Percentiles rank a stretch among this genome's conserved stretches.
phyloP scores from a whole-genome alignment of 2,888 invertebrate species.

The Arrhopalites spinosus region DNA sequence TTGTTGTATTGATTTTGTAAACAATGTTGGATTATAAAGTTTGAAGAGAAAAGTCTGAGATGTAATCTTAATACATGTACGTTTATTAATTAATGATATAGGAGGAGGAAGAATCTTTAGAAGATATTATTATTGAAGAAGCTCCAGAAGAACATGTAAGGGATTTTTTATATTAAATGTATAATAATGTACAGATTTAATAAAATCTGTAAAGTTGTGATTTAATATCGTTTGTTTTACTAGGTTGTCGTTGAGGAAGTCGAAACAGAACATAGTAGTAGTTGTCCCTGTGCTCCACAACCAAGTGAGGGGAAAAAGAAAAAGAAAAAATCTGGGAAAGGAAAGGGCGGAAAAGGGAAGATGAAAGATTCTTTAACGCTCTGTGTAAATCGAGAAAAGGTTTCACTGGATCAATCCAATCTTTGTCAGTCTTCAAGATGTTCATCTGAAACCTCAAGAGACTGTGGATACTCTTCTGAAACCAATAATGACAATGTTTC shows the following conservation, averaged over 20 bases:
- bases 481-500: slow-evolving; percentile 79
- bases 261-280: slow-evolving; percentile 6
- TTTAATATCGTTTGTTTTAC: no score
- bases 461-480: slow-evolving; percentile 88
- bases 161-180: no score
- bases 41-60: no score
- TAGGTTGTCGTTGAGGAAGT: slow-evolving; percentile 16
- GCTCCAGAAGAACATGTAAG: slow-evolving; percentile 7
- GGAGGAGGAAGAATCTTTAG: slow-evolving; percentile 23
- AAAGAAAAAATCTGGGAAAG: slow-evolving; percentile 44
- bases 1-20: background rate
- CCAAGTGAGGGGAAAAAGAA: slow-evolving; percentile 30
- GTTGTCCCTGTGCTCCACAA: slow-evolving; percentile 25
- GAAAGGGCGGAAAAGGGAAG: slow-evolving; percentile 40
- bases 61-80: no score
- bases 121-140: slow-evolving; percentile 12
- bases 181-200: no score
- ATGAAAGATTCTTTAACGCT: slow-evolving; percentile 27
- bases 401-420: slow-evolving; percentile 60
- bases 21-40: background rate
- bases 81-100: background rate
- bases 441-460: slow-evolving; percentile 72
- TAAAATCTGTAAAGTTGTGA: no score
- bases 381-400: slow-evolving; percentile 39
- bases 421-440: slow-evolving; percentile 61